Base-by-base conservation (phyloP, 2,888 invertebrate genomes). In the Strigamia transsilvanica region DNA sequence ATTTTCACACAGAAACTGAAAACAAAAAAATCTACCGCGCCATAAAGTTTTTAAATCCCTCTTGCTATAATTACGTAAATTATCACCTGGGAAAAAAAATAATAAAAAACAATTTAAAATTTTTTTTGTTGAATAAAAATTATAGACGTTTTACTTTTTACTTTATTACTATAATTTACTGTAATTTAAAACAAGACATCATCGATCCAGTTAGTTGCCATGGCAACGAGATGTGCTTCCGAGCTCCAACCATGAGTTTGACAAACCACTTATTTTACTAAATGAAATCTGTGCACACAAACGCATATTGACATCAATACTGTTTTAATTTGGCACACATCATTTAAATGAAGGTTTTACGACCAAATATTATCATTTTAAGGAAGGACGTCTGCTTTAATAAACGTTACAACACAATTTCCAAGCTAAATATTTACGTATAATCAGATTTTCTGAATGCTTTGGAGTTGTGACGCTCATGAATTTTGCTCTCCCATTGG, bases 371-470 rank as follows among this genome's bases (percentile, higher is more conserved):
- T 51, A 18, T 51, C 51, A 51, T 3, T 34, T 3, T 34, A 34
- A 34, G 3, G 34, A 3, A 34, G 34, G 7, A 34, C 34, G 34
- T 34, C 34, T 34, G 34, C 34, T 34, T 51, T 51, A 51, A n/a
- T 51, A n/a, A 15, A 51, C n/a, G 6, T 6, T 15, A 51, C n/a
- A n/a, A n/a, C 51, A 51, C n/a, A n/a, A 15, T 51, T 51, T 51
- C 15, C 13, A 51, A 51, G n/a, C 51, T 15, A 51, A 51, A 51
- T 51, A 51, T 51, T 51, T 51, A 51, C 51, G 51, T n/a, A n/a
- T 51, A 51, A 51, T 51, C 51, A 51, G 51, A 51, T 51, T 51
- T 51, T 51, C 51, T 51, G n/a, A 18, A 51, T 51, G 51, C 51
- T 51, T 51, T 15, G 51, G n/a, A 2, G n/a, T 15, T 7, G 51